phyloP scores from a whole-genome alignment of 2,797 vertebrate species.

The Neosalanx taihuensis region DNA sequence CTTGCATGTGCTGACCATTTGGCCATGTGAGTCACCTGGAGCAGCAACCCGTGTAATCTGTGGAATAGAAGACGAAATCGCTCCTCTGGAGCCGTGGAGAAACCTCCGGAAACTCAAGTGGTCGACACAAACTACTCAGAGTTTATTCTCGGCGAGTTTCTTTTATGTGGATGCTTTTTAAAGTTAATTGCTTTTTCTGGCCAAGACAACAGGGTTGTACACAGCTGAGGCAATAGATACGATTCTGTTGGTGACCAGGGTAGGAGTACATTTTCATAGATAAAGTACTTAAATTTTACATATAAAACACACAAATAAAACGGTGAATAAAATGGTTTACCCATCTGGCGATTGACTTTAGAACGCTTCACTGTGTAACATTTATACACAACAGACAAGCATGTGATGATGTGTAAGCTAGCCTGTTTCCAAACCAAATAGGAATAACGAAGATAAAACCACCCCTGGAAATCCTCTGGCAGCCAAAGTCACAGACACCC shows the following conservation, averaged over 20 bases:
- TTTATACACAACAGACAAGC: neutral
- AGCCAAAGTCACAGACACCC: neutral
- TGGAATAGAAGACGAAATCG: slow-evolving; percentile 68
- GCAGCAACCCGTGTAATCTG: slow-evolving; percentile 88
- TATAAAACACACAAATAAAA: neutral
- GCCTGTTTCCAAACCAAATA: slow-evolving; percentile 10
- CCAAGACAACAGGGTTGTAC: slow-evolving; percentile 47
- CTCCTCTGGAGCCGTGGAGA: slow-evolving; percentile 57
- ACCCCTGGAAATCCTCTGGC: neutral
- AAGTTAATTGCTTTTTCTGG: slow-evolving; percentile 65
- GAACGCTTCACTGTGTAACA: neutral
- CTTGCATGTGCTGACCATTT: slow-evolving; percentile 69
- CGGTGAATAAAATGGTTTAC: neutral
- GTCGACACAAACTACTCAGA: slow-evolving; percentile 4
- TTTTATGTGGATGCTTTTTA: slow-evolving; percentile 61
- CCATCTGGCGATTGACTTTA: neutral
- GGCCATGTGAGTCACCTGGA: slow-evolving; percentile 80
- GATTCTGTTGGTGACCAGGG: slow-evolving; percentile 42
- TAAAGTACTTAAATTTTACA: neutral
- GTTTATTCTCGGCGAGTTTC: slow-evolving; percentile 46
- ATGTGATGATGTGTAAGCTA: neutral
- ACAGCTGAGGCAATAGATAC: slow-evolving; percentile 44
- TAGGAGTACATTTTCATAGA: slow-evolving; percentile 11
- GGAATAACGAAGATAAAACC: neutral
- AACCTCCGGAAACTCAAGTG: slow-evolving; percentile 61